Base-by-base conservation (phyloP, 1,140 invertebrate genomes). In the Tribolium madens region DNA sequence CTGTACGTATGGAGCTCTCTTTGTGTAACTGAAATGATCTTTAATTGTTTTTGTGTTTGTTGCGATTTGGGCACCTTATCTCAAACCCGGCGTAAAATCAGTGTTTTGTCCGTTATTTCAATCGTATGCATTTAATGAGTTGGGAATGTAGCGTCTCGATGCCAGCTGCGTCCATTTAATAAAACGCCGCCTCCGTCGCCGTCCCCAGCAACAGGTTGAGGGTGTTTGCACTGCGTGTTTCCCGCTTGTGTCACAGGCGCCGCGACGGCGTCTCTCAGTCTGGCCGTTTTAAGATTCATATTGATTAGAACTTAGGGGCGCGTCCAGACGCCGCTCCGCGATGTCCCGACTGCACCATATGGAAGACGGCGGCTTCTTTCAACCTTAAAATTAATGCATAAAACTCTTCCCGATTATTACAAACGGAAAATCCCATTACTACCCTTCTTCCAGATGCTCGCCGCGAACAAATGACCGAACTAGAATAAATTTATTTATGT, bases 211-310 rank as follows among this genome's bases (percentile, higher is more conserved):
- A 73, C 64, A 50, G 76, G 72, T 73, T 70, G 71, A 60, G 73
- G 76, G 73, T 76, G 60, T 72, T 52, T 72, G 70, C 50, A 72
- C 70, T 72, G 14, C 47, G 73, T 57, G 50, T 57, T 74, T 64
- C 60, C 26, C 74, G 48, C 71, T 52, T 60, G 77, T 53, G 64
- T 74, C 47, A 74, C 57, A 33, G 79, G 76, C 76, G 79, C 71
- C 79, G 73, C 76, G 80, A 73, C 80, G 80, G 76, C 78, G 80
- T 73, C 77, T 53, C 47, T 18, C 69, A 46, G 76, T 78, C 77
- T 74, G 74, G 70, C 18, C 31, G 47, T 46, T 72, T 72, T 72
- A 48, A 72, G 50, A 71, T 72, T 15, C 50, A 50, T 72, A 72
- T 72, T 26, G 70, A 72, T 72, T 33, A 72, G 46, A 26, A 31